These are phyloP conservation scores for Phenganax marumi DNA, from an alignment of 92 coral and sea anemone genomes.

Conservation along the genomic window DNA sequence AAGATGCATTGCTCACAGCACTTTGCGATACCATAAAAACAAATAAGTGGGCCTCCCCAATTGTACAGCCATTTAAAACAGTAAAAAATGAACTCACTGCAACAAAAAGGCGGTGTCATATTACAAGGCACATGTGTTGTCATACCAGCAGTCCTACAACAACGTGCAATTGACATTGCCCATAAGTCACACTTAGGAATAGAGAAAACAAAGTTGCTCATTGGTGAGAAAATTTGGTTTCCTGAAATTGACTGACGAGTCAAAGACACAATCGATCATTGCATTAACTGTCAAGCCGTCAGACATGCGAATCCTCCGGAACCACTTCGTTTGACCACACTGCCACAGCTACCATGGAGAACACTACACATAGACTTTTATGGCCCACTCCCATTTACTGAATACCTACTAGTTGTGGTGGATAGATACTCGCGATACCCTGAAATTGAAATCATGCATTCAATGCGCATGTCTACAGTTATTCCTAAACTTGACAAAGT, in stretches of 20 bases:
- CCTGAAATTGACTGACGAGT: not conserved
- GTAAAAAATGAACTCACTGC: conserved; percentile 13
- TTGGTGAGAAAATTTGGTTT: conserved; percentile 18
- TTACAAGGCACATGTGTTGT: conserved; percentile 1
- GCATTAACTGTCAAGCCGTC: no score
- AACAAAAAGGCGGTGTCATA: not conserved
- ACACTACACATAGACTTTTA: no score
- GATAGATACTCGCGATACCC: no score
- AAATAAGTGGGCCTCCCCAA: not conserved
- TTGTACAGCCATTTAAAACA: not conserved
- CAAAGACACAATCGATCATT: no score
- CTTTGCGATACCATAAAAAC: not conserved
- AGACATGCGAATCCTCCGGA: no score
- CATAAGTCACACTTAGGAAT: conserved; percentile 23
- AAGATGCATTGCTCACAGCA: not conserved
- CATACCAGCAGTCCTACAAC: not conserved
- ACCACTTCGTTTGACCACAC: no score
- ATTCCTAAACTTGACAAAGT: no score
- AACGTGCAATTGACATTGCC: not conserved
- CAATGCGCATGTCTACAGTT: no score
- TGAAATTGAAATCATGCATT: no score
- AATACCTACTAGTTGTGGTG: no score
- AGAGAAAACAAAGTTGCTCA: conserved; percentile 8
- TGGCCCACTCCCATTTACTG: no score
- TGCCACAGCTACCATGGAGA: no score